phyloP scores from a whole-genome alignment of 2,113 vertebrate genomes.

The Oryctolagus cuniculus region mOryCun1.1 NC_091440.1:63344501-63345000 shows the following conservation, averaged over 20 bases:
- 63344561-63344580: not conserved
- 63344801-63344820: not conserved
- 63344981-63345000: not conserved
- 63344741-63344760: not conserved
- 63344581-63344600: slow-evolving; percentile 27
- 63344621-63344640: not conserved
- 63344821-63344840: not conserved
- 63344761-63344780: no score
- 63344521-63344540: not conserved
- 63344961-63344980: not conserved
- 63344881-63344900: not conserved
- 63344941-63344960: not conserved
- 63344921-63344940: not conserved
- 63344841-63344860: not conserved
- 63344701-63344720: no score
- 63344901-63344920: not conserved
- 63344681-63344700: not conserved
- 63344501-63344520: not conserved
- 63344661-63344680: not conserved
- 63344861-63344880: not conserved
- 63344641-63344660: not conserved
- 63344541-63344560: not conserved
- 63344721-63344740: not conserved
- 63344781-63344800: not conserved
- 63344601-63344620: not conserved